Percentiles rank a stretch among this genome's conserved stretches.
Conservation (phyloP, 2,113 vertebrate species). For the Nannospalax galili region DNA sequence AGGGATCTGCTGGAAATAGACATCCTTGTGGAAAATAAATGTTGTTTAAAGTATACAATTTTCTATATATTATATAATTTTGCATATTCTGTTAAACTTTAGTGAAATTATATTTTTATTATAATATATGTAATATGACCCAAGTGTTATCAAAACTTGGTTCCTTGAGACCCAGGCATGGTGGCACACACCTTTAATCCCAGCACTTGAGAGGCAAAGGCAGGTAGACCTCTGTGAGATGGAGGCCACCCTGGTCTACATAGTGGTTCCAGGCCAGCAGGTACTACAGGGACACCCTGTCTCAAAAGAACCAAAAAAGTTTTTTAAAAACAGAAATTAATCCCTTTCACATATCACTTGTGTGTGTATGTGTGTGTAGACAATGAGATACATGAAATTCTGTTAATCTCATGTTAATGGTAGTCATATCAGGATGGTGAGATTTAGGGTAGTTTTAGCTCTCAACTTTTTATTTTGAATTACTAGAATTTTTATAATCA, state of each 20-base stretch:
- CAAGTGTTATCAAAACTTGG: conserved; percentile 44
- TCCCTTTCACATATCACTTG: not conserved
- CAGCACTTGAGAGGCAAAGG: too few relatives aligned
- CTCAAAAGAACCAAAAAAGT: too few relatives aligned
- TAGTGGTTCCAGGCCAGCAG: too few relatives aligned
- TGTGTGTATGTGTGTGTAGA: not conserved
- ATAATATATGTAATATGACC: not conserved
- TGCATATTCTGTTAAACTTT: conserved; percentile 16
- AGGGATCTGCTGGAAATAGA: conserved; percentile 20
- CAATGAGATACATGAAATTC: not conserved
- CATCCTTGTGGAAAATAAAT: not conserved
- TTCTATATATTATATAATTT: conserved; percentile 33
- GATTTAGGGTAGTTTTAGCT: not conserved
- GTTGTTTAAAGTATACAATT: not conserved
- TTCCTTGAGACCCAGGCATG: not conserved
- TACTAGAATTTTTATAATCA: conserved; percentile 49
- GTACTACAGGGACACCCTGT: too few relatives aligned
- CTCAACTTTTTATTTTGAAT: conserved; percentile 44
- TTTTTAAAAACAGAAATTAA: not conserved
- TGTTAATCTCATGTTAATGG: not conserved
- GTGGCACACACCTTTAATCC: too few relatives aligned
- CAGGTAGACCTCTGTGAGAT: too few relatives aligned
- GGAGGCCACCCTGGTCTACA: too few relatives aligned
- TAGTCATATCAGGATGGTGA: not conserved
- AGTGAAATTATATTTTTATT: conserved; percentile 39